Evolutionary conservation across 2,888 invertebrate species (phyloP).

Genomic region (Morpho helenor): DNA sequence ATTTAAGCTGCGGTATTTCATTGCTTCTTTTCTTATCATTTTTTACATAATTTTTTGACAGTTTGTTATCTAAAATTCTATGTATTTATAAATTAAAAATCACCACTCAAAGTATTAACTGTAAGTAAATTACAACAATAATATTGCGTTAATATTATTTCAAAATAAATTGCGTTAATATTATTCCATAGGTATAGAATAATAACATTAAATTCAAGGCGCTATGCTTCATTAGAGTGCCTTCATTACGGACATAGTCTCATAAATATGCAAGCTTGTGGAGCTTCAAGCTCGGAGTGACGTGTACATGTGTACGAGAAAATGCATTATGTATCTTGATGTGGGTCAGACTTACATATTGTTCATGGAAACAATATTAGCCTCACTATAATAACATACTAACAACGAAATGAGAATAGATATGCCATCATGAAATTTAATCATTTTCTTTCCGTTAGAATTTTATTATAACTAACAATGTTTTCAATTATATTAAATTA

Average conservation of each 20-base stretch:
- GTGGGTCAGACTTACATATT: slow-evolving; percentile 14
- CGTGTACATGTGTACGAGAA: slow-evolving; percentile 20
- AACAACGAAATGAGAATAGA: not conserved
- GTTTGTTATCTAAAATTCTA: too few relatives aligned
- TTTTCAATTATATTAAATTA: too few relatives aligned
- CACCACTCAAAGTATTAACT: too few relatives aligned
- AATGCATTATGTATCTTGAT: slow-evolving; percentile 20
- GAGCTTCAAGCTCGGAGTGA: slow-evolving; percentile 24
- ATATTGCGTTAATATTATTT: not conserved
- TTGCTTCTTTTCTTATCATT: too few relatives aligned
- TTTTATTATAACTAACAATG: too few relatives aligned
- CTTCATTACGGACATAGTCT: slow-evolving; percentile 28
- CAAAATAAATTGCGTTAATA: not conserved
- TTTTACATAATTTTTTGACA: too few relatives aligned
- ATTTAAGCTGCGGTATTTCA: too few relatives aligned
- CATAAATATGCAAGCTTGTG: slow-evolving; percentile 36
- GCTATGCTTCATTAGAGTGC: slow-evolving; percentile 23
- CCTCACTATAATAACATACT: not conserved
- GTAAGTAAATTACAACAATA: too few relatives aligned
- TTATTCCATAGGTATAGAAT: slow-evolving; percentile 2
- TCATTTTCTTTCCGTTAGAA: too few relatives aligned
- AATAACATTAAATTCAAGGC: slow-evolving; percentile 25
- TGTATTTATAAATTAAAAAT: too few relatives aligned
- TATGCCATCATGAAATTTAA: not conserved
- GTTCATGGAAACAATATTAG: slow-evolving; percentile 1